A percentile compares a stretch with the other conserved stretches of the same genome.
Conservation (phyloP, 1,140 invertebrate genomes). For the Limonius californicus region DNA sequence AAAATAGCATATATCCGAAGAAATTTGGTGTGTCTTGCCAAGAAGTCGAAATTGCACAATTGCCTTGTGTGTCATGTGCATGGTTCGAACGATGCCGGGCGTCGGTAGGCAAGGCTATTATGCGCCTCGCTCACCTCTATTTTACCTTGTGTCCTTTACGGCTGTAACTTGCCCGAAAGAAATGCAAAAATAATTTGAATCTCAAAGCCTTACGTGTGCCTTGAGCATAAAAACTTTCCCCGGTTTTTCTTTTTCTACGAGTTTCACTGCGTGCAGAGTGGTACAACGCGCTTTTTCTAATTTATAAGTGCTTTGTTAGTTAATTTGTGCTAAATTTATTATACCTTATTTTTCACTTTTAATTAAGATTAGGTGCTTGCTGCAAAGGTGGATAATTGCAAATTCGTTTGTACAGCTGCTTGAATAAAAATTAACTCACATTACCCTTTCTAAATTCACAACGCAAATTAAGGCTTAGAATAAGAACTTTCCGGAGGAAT, state of each 20-base stretch:
- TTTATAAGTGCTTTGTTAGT: constrained; percentile 1
- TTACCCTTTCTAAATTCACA: neutral
- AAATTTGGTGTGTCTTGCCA: too few species aligned
- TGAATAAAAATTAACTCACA: neutral
- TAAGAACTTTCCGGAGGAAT: too few species aligned
- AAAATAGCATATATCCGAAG: too few species aligned
- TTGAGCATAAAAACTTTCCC: constrained; percentile 11
- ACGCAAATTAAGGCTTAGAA: neutral
- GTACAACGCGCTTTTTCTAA: neutral
- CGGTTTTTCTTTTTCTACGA: neutral
- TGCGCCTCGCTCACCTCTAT: neutral
- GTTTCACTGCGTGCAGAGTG: neutral
- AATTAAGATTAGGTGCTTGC: neutral
- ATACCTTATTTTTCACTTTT: constrained; percentile 1
- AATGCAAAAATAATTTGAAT: constrained; percentile 14
- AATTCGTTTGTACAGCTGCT: neutral
- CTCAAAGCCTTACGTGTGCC: constrained; percentile 12
- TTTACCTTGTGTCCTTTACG: constrained; percentile 7
- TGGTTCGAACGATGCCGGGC: too few species aligned
- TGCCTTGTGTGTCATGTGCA: too few species aligned
- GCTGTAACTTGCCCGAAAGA: constrained; percentile 1
- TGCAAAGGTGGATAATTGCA: neutral
- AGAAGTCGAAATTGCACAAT: too few species aligned
- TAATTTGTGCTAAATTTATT: neutral
- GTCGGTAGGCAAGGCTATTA: neutral